These are phyloP conservation scores for Porites divaricata DNA, from an alignment of 92 coral and sea anemone genomes.

Conservation along the genomic window DNA sequence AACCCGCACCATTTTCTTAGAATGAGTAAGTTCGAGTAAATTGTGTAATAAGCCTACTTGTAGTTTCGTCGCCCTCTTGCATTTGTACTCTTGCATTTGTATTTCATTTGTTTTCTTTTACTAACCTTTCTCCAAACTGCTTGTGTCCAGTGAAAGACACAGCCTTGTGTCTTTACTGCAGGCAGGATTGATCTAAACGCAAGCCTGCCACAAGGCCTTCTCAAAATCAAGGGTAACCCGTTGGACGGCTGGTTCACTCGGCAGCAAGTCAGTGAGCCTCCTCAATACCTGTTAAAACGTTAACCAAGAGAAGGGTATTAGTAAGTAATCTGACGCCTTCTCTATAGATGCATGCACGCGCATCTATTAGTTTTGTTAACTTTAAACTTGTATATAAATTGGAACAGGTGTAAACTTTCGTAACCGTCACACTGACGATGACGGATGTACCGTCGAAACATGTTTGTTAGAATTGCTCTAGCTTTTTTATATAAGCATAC, in stretches of 20 bases:
- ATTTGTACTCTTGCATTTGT: neutral
- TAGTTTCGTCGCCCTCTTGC: neutral
- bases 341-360: no score
- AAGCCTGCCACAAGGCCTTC: slow-evolving; percentile 46
- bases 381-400: no score
- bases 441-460: no score
- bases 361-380: no score
- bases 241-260: slow-evolving; percentile 26
- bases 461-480: no score
- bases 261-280: slow-evolving; percentile 17
- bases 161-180: slow-evolving; percentile 24
- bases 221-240: slow-evolving; percentile 37
- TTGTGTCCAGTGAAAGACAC: slow-evolving; percentile 54
- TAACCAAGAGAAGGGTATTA: neutral
- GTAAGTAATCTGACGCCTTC: no score
- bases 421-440: no score
- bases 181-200: slow-evolving; percentile 35
- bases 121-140: slow-evolving; percentile 56
- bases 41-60: neutral
- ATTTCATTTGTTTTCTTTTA: neutral
- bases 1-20: no score
- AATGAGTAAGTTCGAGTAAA: no score
- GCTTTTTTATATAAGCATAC: neutral
- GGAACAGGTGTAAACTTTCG: no score
- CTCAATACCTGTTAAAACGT: slow-evolving; percentile 9